Base-by-base conservation (phyloP, 92 coral and sea anemone species). In the Desmophyllum pertusum region DNA sequence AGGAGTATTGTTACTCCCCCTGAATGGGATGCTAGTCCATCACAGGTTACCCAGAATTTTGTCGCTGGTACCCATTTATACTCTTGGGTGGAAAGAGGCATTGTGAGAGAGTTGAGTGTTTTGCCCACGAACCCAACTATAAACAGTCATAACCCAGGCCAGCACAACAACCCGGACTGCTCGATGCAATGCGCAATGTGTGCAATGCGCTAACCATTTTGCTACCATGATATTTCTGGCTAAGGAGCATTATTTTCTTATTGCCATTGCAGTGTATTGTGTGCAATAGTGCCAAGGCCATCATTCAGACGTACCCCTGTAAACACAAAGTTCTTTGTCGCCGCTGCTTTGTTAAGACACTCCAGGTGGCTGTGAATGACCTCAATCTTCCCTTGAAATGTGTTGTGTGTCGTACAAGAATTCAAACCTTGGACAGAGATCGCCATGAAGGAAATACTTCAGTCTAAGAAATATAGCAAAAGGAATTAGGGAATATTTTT, bases 291-390 rank as follows among this genome's bases (percentile, higher is more conserved):
- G 93, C 95, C 46, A 94, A 94, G 83, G 98, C 98, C 27, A 90
- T 94, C 66, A 91, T 94, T 40, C 95, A 94, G 81, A 94, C 98
- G 7, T 94, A 86, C 83, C 98, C 98, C 14, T 94, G 98, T 42
- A 83, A 83, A 69, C 98, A 94, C 88, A 74, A 78, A 46, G 98
- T 94, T 14, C 89, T 94, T 15, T 94, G 98, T 83, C 90, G 98
- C 15, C 85, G 86, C 77, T 94, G 98, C 68, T 94, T 94, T 80
- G 95, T 94, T 46, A 94, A 77, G 77, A 91, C 95, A 38, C 89
- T 94, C 23, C 98, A 94, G 88, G 98, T 94, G 74, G 98, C 98
- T n/a, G 98, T 94, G 30, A 69, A 84, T 70, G 98, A 94, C 52
- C 90, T 87, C 88, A 94, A 94, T 81, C 91, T 94, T 36, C 98